Conservation (phyloP, 2,888 invertebrate species). For the Folsomia manolachei region DNA sequence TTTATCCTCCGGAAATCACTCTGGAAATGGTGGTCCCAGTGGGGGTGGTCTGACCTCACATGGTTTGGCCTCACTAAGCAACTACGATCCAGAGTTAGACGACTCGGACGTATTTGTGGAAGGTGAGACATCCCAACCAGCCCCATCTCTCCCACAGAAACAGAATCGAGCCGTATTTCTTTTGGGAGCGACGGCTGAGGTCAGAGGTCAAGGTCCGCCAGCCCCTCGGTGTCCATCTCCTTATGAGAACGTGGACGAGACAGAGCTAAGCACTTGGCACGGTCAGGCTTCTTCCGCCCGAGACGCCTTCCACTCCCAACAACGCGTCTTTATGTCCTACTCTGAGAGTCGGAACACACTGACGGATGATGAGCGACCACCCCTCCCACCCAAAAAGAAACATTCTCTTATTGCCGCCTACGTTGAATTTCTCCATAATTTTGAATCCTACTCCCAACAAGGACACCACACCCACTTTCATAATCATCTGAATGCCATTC, state of each 20-base stretch:
- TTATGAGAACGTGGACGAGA: slow-evolving; percentile 49
- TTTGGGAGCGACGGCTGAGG: slow-evolving; percentile 13
- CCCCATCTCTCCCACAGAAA: slow-evolving; percentile 47
- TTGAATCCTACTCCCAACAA: slow-evolving; percentile 44
- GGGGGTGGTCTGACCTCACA: slow-evolving; percentile 22
- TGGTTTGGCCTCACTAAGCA: slow-evolving; percentile 35
- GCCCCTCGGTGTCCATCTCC: slow-evolving; percentile 21
- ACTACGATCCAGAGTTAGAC: slow-evolving; percentile 39
- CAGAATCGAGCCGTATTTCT: slow-evolving; percentile 29
- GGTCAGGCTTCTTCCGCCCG: slow-evolving; percentile 21
- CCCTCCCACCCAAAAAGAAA: slow-evolving; percentile 86
- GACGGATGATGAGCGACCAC: slow-evolving; percentile 67
- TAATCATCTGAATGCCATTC: slow-evolving; percentile 40
- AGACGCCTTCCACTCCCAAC: slow-evolving; percentile 23
- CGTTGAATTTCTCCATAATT: slow-evolving; percentile 50
- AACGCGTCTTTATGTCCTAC: slow-evolving; percentile 44
- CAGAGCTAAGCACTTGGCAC: slow-evolving; percentile 40
- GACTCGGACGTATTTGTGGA: slow-evolving; percentile 47
- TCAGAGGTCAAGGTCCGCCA: background rate
- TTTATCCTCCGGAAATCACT: too few species aligned
- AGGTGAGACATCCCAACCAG: slow-evolving; percentile 27
- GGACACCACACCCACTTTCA: slow-evolving; percentile 46
- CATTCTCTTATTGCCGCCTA: slow-evolving; percentile 65
- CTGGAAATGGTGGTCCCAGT: slow-evolving; percentile 9
- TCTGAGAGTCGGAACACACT: slow-evolving; percentile 49